Percentiles rank a stretch among this genome's conserved stretches.
Conservation (phyloP, 2,888 invertebrate genomes). For the Dromius quadrimaculatus region DNA sequence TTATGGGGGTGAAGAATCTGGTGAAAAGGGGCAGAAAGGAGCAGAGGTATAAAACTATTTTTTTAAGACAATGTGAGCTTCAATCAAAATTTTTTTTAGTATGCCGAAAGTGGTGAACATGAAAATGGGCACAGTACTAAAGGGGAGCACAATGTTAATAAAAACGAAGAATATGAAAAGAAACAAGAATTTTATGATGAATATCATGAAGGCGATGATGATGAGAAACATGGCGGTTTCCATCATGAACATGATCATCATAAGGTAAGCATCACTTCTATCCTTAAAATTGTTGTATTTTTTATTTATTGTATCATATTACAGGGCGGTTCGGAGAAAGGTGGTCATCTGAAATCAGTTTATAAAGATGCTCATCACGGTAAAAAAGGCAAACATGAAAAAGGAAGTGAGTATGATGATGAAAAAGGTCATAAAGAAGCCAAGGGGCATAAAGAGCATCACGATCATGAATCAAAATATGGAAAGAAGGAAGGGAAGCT, state of each 20-base stretch:
- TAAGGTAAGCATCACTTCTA: constrained; percentile 62
- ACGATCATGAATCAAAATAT: constrained; percentile 67
- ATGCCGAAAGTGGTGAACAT: constrained; percentile 76
- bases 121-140: constrained; percentile 81
- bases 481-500: constrained; percentile 67
- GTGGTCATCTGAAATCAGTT: constrained; percentile 68
- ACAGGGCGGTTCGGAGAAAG: constrained; percentile 73
- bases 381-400: constrained; percentile 70
- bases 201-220: constrained; percentile 76
- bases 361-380: constrained; percentile 70
- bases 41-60: constrained; percentile 62
- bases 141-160: constrained; percentile 80
- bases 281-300: no score
- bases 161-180: constrained; percentile 82
- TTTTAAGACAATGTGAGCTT: neutral
- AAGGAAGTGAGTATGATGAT: constrained; percentile 70
- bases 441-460: constrained; percentile 71
- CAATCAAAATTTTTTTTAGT: constrained; percentile 64
- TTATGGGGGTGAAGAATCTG: constrained; percentile 68
- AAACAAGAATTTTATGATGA: constrained; percentile 83
- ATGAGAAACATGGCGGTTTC: constrained; percentile 75
- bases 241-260: constrained; percentile 69
- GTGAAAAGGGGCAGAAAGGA: constrained; percentile 69
- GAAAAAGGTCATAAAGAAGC: constrained; percentile 72
- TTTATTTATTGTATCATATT: no score